These are phyloP conservation scores for Arremon aurantiirostris DNA, from an alignment of 2,797 vertebrate genomes.

Conservation along the genomic window DNA sequence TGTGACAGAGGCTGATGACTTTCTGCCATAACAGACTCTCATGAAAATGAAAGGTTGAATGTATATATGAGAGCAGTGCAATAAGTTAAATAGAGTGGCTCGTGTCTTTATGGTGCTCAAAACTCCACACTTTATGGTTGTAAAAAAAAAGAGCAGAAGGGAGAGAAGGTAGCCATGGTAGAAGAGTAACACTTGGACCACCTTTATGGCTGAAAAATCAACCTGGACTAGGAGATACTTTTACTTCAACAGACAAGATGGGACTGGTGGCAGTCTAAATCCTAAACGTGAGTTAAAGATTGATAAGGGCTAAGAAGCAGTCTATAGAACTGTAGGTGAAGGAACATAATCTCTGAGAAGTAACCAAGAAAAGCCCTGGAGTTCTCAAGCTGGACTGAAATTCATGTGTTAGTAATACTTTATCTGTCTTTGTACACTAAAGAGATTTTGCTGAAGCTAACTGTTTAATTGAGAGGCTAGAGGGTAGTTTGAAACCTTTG, in stretches of 20 bases:
- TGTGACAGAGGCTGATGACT: not conserved
- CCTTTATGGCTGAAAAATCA: not conserved
- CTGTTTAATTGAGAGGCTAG: not conserved
- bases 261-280: not conserved
- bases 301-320: not conserved
- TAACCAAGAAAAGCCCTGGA: not conserved
- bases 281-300: not conserved
- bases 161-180: not conserved
- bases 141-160: not conserved
- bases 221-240: not conserved
- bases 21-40: not conserved
- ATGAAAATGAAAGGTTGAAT: not conserved
- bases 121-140: not conserved
- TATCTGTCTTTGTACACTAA: not conserved
- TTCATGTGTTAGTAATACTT: not conserved
- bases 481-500: not conserved
- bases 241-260: not conserved
- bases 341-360: not conserved
- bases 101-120: not conserved
- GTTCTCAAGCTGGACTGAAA: not conserved
- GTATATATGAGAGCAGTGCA: not conserved
- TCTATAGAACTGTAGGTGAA: not conserved
- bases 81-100: not conserved
- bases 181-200: not conserved
- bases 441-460: not conserved